Base-by-base conservation (phyloP, 2,797 vertebrate species). In the Hafferia zeledoni region DNA sequence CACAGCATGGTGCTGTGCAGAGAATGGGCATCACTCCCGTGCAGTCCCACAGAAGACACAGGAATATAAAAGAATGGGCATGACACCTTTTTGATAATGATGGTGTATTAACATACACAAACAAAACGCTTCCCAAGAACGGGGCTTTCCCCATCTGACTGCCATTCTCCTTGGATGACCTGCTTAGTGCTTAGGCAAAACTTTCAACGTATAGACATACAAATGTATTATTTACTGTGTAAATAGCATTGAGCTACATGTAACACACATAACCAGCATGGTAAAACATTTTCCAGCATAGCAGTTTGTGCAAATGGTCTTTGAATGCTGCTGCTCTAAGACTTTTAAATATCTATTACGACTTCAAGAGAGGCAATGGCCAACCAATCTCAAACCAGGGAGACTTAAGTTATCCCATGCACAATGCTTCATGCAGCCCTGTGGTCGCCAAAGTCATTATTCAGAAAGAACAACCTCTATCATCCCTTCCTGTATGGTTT, bases 1-100 rank as follows among this genome's bases (percentile, higher is more conserved):
- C 83, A 37, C 39, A 88, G 68, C 49, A n/a, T 2, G 22, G 39
- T 22, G 43, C 46, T 35, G 15, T 9, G 25, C 69, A 33, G 14
- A 72, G 23, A 76, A 59, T 0, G 1, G n/a, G 30, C 0, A 0
- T 46, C 49, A 30, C 16, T 44, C 20, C 56, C 17, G 8, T 47
- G 25, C 41, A 77, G 37, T 25, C 55, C 30, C 61, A 65, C 3
- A 23, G 6, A 47, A 28, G 52, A 28, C 0, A 0, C 0, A 20
- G n/a, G 25, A 78, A 64, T 8, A 65, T 6, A 35, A 87, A 72
- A 72, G 1, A 0, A 33, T 16, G 59, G 33, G 37, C 28, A 16
- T 3, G 18, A 47, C 19, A 53, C 50, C 35, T 70, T 56, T 64
- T 27, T 8, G 4, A 41, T 18, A 17, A n/a, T 23, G 57, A 85